phyloP scores from a whole-genome alignment of 2,888 invertebrate genomes.

The Lasius fuliginosus region DNA sequence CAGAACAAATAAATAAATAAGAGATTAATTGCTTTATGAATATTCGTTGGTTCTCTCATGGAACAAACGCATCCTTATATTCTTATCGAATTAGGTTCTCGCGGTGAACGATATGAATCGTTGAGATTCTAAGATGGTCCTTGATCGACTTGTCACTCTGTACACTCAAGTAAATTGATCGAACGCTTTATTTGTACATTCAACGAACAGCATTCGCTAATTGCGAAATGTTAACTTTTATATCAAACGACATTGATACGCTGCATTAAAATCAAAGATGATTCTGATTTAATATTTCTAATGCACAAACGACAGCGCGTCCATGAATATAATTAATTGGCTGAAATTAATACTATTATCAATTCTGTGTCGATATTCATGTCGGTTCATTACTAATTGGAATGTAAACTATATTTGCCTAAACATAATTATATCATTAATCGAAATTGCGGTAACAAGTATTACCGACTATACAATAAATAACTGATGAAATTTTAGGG shows the following conservation, averaged over 20 bases:
- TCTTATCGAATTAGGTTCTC: constrained; percentile 29
- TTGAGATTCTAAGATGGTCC: constrained; percentile 50
- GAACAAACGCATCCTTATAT: neutral
- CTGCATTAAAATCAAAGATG: neutral
- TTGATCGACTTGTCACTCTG: constrained; percentile 37
- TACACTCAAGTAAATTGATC: constrained; percentile 29
- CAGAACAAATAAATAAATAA: neutral
- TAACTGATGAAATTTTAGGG: neutral
- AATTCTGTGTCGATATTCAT: constrained; percentile 4
- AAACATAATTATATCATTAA: constrained; percentile 6
- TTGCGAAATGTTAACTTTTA: constrained; percentile 29
- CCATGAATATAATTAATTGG: constrained; percentile 13
- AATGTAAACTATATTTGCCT: constrained; percentile 13
- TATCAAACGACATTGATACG: neutral
- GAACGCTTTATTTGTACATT: constrained; percentile 47
- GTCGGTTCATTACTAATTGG: constrained; percentile 13
- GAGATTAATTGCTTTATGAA: neutral
- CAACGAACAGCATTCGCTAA: neutral
- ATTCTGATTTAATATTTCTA: constrained; percentile 22
- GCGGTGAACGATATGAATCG: constrained; percentile 43
- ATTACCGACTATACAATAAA: neutral
- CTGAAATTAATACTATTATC: neutral
- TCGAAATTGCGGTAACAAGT: constrained; percentile 1
- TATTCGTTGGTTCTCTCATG: neutral
- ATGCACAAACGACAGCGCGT: neutral